These are phyloP conservation scores for Melanargia galathea DNA, from an alignment of 2,888 invertebrate species.

Conservation along the genomic window DNA sequence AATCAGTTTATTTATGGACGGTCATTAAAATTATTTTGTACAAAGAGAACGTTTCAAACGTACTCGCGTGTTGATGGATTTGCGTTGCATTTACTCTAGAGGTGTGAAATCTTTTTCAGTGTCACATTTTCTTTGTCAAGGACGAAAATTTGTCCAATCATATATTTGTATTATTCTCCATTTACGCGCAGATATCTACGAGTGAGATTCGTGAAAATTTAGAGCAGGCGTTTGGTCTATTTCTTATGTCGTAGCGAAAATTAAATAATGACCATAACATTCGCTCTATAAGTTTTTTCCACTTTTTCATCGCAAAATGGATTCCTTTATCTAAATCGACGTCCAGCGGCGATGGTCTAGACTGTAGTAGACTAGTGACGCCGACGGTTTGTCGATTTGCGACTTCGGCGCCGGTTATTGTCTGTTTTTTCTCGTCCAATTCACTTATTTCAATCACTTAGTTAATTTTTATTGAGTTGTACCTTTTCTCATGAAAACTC, in stretches of 20 bases:
- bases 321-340: conserved; percentile 67
- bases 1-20: conserved; percentile 32
- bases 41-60: conserved; percentile 23
- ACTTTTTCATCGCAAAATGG: conserved; percentile 45
- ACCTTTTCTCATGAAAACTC: background rate
- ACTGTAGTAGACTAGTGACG: conserved; percentile 39
- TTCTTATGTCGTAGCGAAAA: too few relatives aligned
- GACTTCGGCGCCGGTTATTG: conserved; percentile 49
- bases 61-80: conserved; percentile 12
- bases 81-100: background rate
- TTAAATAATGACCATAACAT: too few relatives aligned
- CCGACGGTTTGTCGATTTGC: conserved; percentile 55
- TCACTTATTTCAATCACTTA: conserved; percentile 15
- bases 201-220: background rate
- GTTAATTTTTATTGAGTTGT: background rate
- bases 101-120: background rate
- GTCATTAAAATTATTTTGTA: conserved; percentile 25
- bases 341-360: conserved; percentile 46
- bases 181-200: background rate
- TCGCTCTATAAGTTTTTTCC: conserved; percentile 43
- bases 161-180: background rate
- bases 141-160: background rate
- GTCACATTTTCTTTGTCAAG: background rate
- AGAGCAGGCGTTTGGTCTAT: too few relatives aligned
- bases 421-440: conserved; percentile 14